A percentile compares a stretch with the other conserved stretches of the same genome.
These are phyloP conservation scores for Limonius californicus DNA, from an alignment of 1,140 invertebrate genomes.

Conservation along the genomic window DNA sequence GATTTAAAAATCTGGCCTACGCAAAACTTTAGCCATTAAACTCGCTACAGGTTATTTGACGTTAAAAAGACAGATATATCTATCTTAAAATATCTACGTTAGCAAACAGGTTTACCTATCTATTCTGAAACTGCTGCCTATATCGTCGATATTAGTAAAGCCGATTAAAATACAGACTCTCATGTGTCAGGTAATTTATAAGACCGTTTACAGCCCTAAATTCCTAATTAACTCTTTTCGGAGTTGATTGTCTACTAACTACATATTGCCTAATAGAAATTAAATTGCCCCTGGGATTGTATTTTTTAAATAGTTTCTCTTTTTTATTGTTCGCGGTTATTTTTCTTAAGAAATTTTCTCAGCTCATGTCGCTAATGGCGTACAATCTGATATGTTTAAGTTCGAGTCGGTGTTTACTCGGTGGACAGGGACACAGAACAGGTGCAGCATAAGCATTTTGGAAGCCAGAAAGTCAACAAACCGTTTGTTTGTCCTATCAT, in stretches of 20 bases:
- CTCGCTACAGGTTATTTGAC: not conserved
- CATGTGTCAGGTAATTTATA: not conserved
- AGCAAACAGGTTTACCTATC: not conserved
- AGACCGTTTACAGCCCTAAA: not conserved
- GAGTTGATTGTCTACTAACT: too few relatives aligned
- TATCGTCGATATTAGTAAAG: too few relatives aligned
- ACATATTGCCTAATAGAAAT: too few relatives aligned
- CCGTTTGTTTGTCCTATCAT: slow-evolving; percentile 5
- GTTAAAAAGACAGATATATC: not conserved
- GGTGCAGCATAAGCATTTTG: slow-evolving; percentile 11
- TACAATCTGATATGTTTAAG: not conserved
- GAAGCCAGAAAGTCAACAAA: slow-evolving; percentile 5
- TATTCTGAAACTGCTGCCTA: not conserved
- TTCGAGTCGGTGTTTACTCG: not conserved
- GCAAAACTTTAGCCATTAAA: not conserved
- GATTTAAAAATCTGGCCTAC: too few relatives aligned
- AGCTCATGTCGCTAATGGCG: not conserved
- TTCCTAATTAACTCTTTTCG: not conserved
- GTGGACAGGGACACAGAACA: slow-evolving; percentile 5
- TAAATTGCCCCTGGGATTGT: too few relatives aligned
- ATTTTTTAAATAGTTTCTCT: too few relatives aligned
- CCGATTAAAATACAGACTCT: not conserved
- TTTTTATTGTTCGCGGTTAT: too few relatives aligned
- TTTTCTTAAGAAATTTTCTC: not conserved
- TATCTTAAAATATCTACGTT: not conserved